Base-by-base conservation (phyloP, 2,888 invertebrate genomes). In the Megamerina dolium region DNA sequence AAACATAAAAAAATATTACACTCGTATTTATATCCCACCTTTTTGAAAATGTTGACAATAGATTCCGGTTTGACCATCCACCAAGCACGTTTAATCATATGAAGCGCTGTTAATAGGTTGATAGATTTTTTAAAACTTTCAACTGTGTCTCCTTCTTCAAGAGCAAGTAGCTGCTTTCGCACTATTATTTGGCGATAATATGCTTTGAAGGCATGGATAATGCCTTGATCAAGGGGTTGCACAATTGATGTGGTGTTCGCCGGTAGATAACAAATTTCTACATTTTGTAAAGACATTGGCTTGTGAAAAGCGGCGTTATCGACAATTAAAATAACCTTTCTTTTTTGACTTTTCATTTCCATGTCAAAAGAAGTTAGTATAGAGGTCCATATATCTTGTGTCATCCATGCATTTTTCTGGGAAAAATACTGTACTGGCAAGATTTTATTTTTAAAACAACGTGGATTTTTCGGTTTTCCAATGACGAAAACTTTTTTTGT, bases 221-320 rank as follows among this genome's bases (percentile, higher is more conserved):
- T n/a, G n/a, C n/a, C n/a, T n/a, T n/a, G n/a, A n/a, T n/a, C n/a
- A n/a, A n/a, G n/a, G n/a, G n/a, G n/a, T n/a, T n/a, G n/a, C n/a
- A n/a, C n/a, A n/a, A n/a, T n/a, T n/a, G n/a, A n/a, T n/a, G n/a
- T n/a, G n/a, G 43, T 48, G 29, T 50, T 49, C 8, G 45, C 31
- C 31, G 50, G 45, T 44, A 50, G 35, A 44, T 30, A 53, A 31
- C 48, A 45, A 4, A 51, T 5, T n/a, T 48, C 37, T 9, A 46
- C 33, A 39, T 47, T 51, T 42, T 31, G 30, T 19, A 50, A 47
- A 31, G 32, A 27, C 30, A 17, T 37, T 19, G 37, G 49, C 16
- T 46, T 51, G 33, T 50, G 53, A 16, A 39, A 51, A 14, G 50
- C 31, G n/a, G 44, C 44, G 31, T 51, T 51, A 30, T 51, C 48